phyloP scores from a whole-genome alignment of 2,113 vertebrate genomes.

The Epinephelus moara region DNA sequence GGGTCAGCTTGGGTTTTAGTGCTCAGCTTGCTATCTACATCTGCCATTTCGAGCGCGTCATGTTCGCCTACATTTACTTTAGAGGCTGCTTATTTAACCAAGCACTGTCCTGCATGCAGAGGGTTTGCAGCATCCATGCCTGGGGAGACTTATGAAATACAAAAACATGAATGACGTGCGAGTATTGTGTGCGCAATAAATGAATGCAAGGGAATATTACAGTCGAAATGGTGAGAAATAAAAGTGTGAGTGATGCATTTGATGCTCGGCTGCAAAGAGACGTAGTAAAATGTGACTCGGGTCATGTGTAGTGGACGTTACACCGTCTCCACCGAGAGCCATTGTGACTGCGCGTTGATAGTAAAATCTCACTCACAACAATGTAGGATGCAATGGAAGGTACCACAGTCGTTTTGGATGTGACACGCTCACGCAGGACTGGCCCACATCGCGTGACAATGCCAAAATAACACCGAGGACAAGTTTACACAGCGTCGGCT shows the following conservation, averaged over 20 bases:
- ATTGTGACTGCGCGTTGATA: slow-evolving; percentile 66
- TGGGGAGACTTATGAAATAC: neutral
- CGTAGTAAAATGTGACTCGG: slow-evolving; percentile 23
- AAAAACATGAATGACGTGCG: slow-evolving; percentile 4
- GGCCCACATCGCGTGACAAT: slow-evolving; percentile 21
- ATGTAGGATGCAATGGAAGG: slow-evolving; percentile 53
- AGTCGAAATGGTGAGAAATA: neutral
- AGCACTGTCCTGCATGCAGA: slow-evolving; percentile 8
- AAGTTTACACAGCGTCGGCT: slow-evolving; percentile 51
- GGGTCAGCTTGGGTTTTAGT: slow-evolving; percentile 76
- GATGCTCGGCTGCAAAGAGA: neutral
- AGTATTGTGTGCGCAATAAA: slow-evolving; percentile 1
- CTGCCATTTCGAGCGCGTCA: slow-evolving; percentile 73
- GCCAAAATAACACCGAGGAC: slow-evolving; percentile 22
- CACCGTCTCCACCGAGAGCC: slow-evolving; percentile 45
- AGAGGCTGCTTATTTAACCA: slow-evolving; percentile 40
- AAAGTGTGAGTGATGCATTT: neutral
- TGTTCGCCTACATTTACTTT: slow-evolving; percentile 49
- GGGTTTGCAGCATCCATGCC: neutral
- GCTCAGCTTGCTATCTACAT: slow-evolving; percentile 67
- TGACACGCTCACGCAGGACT: slow-evolving; percentile 23
- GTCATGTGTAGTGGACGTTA: slow-evolving; percentile 49
- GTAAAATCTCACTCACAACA: slow-evolving; percentile 78
- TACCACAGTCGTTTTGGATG: slow-evolving; percentile 46
- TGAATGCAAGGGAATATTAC: neutral